Conservation (phyloP, 35 echinoderm and acorn worm genomes). For the Nesometra sesokonis region DNA sequence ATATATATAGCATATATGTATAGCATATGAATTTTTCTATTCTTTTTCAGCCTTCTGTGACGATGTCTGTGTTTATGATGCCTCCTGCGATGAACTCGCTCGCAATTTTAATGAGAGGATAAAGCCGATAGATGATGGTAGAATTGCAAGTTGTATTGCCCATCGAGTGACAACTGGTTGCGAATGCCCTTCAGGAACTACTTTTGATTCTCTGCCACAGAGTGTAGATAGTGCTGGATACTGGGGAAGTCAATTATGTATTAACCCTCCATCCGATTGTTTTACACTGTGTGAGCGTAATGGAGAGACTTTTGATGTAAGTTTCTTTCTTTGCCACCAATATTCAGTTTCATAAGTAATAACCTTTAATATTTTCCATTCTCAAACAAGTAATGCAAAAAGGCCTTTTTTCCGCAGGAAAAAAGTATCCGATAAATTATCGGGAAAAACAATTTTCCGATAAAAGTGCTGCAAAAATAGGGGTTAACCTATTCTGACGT, state of each 20-base stretch:
- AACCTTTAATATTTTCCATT: too few relatives aligned
- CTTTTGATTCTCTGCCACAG: background rate
- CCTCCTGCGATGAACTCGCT: background rate
- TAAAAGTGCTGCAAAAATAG: too few relatives aligned
- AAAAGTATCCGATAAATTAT: too few relatives aligned
- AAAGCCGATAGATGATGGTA: background rate
- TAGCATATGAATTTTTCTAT: background rate
- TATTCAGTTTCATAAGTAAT: too few relatives aligned
- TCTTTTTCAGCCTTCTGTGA: background rate
- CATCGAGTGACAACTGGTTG: background rate
- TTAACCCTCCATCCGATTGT: background rate
- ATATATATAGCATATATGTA: too few relatives aligned
- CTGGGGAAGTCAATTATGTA: background rate
- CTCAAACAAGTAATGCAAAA: too few relatives aligned
- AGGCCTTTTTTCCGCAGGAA: too few relatives aligned
- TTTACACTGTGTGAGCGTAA: background rate
- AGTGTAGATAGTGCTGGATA: background rate
- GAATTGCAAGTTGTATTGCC: background rate
- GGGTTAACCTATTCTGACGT: too few relatives aligned
- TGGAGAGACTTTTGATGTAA: too few relatives aligned
- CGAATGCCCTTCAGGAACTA: background rate
- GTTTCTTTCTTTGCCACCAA: too few relatives aligned
- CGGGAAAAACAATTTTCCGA: too few relatives aligned
- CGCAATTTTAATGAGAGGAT: background rate
- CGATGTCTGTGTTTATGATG: background rate